A percentile compares a stretch with the other conserved stretches of the same genome.
Conservation (phyloP, 1,140 invertebrate species). For the Papilio polyxenes region DNA sequence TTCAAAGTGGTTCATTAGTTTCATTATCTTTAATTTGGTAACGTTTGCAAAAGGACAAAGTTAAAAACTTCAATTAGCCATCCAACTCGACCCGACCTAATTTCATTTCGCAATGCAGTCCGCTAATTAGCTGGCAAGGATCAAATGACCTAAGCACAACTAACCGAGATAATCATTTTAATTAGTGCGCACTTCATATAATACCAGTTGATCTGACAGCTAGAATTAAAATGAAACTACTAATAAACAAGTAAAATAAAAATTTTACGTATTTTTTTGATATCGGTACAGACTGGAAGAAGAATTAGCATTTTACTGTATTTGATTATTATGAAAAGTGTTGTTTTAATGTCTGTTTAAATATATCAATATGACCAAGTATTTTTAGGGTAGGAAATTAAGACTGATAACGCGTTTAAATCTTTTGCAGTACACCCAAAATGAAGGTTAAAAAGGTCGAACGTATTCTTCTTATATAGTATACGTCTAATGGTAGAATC, state of each 20-base stretch:
- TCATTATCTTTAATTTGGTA: background rate
- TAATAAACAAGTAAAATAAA: background rate
- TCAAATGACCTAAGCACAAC: slow-evolving; percentile 18
- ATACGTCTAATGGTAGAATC: background rate
- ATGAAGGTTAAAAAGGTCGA: background rate
- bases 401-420: too few relatives aligned
- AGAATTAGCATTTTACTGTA: background rate
- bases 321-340: background rate
- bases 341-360: too few relatives aligned
- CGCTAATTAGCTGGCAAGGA: slow-evolving; percentile 31
- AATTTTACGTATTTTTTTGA: background rate
- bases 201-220: background rate
- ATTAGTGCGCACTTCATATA: background rate
- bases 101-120: slow-evolving; percentile 18
- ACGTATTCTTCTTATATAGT: background rate
- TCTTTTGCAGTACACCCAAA: background rate
- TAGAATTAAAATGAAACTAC: background rate
- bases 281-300: background rate
- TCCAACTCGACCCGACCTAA: slow-evolving; percentile 24
- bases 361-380: too few relatives aligned
- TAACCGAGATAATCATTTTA: slow-evolving; percentile 8
- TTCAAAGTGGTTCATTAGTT: background rate
- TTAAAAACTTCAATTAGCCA: slow-evolving; percentile 6
- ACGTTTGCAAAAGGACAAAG: background rate
- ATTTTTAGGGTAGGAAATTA: too few relatives aligned